Evolutionary conservation across 2,888 invertebrate species (phyloP), one percentile per base, ranked within the genome.

Genomic region (Sturmia bella): DNA sequence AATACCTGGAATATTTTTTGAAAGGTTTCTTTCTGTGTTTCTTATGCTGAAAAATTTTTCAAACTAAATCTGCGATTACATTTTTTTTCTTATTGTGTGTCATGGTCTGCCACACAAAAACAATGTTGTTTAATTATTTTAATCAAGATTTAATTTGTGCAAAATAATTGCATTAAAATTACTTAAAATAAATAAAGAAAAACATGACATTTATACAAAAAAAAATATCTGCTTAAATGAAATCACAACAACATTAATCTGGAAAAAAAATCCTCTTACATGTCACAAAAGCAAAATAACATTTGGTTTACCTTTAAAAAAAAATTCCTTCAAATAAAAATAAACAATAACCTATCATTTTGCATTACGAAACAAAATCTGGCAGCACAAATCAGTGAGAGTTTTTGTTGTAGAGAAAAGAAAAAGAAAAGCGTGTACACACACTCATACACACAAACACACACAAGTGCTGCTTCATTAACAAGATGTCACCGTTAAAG

Each of bases 401-500:
- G 64, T 39, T 45, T 37, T 39, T 32, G 6, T 54, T 19, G 15
- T 1, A 11, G 13, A 15, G 12, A n/a, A 3, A 32, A 7, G 3
- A 19, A 9, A 7, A 3, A 32, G 9, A 32, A 3, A 32, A 32
- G 7, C 3, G 7, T 9, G 45, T 2, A 32, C 37, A 21, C 48
- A 57, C 13, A 24, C 39, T 64, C 17, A 15, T 50, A 50, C 6
- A 41, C 39, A 24, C 50, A 64, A 21, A 15, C 59, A 54, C 27
- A 43, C 15, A 43, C 63, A 24, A 21, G 39, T 45, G 68, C 15
- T 61, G 12, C 9, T 3, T 19, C 70, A 48, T 59, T 59, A 52
- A 69, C 52, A 70, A 74, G 78, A 82, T 82, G 78, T 82, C 82
- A 70, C 59, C 73, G 66, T 70, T 70, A 82, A 82, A 82, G 78